Base-by-base conservation (phyloP, 2,113 vertebrate species). In the Capricornis sumatraensis region DNA sequence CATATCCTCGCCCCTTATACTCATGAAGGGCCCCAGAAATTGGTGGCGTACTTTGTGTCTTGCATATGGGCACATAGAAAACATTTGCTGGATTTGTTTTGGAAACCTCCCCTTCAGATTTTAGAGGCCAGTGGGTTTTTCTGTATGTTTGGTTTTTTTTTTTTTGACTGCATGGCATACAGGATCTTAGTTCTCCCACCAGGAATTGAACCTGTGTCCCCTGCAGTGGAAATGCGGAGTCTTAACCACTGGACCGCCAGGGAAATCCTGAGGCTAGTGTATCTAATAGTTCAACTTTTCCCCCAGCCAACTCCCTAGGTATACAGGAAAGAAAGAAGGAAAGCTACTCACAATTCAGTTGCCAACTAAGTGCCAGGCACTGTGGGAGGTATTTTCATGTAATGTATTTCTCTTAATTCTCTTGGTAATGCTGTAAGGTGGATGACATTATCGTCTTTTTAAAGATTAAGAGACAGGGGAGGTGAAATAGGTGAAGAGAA, bases 401-500 rank as follows among this genome's bases (percentile, higher is more conserved):
- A 81, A 81, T 52, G 62, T 85, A 45, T 74, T 96, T 87, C 30
- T 97, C 78, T 85, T 97, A 92, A 92, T 96, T 88, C 62, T 62
- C 27, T 64, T 23, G 36, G 52, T 96, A 95, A 95, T 91, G 93
- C 60, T 60, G 10, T 93, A 84, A 96, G 28, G 94, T 86, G 87
- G 78, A 25, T 95, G 81, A 67, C 85, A 52, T 95, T 96, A 76
- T 27, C n/a, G 28, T 95, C 76, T 82, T 96, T 82, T 96, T 53
- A 91, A 94, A 97, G 78, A 67, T 84, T 93, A 94, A 86, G 67
- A 89, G 30, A 95, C 43, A 40, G 19, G 33, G 30, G 13, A 25
- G 52, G n/a, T 84, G 81, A 84, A 84, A 40, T 27, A 55, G 52
- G 21, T 84, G 52, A 55, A 55, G n/a, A 36, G n/a, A 23, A 36